phyloP scores from a whole-genome alignment of 2,797 vertebrate species.

The Alauda arvensis region DNA sequence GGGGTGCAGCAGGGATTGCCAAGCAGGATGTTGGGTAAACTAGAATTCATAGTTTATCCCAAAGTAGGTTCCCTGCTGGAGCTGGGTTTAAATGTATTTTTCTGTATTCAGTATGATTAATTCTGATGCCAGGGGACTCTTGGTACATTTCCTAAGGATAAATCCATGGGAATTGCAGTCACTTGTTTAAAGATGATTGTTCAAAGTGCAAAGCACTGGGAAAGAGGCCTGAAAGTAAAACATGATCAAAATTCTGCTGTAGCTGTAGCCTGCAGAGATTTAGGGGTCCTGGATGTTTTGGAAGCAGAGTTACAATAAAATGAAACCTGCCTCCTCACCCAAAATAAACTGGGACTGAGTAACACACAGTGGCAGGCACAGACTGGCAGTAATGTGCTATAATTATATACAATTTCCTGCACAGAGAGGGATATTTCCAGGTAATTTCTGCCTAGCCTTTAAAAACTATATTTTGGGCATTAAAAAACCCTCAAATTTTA shows the following conservation, averaged over 20 bases:
- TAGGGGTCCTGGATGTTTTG: conserved; percentile 1
- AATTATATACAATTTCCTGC: conserved; percentile 30
- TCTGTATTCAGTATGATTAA: conserved; percentile 14
- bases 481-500: background rate
- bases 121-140: conserved; percentile 22
- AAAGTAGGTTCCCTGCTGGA: background rate
- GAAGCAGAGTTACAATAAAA: conserved; percentile 16
- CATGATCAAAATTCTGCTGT: conserved; percentile 3
- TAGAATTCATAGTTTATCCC: conserved; percentile 3
- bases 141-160: conserved; percentile 29
- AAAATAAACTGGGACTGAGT: conserved; percentile 19
- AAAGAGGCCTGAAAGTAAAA: conserved; percentile 29
- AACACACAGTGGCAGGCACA: conserved; percentile 20
- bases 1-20: background rate
- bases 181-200: conserved; percentile 38
- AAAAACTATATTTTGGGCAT: background rate
- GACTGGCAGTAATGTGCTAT: conserved; percentile 32
- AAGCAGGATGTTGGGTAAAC: background rate
- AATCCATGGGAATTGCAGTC: conserved; percentile 41
- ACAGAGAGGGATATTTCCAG: conserved; percentile 29
- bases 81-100: background rate
- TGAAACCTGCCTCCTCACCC: background rate
- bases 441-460: conserved; percentile 36
- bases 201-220: conserved; percentile 5
- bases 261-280: conserved; percentile 29